These are phyloP conservation scores for Tetramorium simillimum DNA, from an alignment of 1,140 invertebrate species.

Conservation along the genomic window DNA sequence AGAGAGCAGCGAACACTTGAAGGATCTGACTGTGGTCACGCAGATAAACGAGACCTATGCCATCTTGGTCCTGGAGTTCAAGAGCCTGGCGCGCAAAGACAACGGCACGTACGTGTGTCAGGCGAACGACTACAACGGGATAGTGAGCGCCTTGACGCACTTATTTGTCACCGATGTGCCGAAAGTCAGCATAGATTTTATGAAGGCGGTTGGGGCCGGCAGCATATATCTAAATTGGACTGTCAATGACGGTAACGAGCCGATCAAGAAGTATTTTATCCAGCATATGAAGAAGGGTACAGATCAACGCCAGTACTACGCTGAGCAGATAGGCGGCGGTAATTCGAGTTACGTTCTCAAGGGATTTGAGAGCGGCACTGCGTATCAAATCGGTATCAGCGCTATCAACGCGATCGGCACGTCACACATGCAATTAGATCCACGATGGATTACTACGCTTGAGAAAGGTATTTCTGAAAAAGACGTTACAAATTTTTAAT, in stretches of 20 bases:
- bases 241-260: conserved; percentile 90
- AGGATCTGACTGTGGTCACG: conserved; percentile 78
- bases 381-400: conserved; percentile 87
- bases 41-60: conserved; percentile 86
- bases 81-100: conserved; percentile 87
- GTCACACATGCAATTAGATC: conserved; percentile 84
- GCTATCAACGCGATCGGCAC: conserved; percentile 86
- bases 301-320: conserved; percentile 85
- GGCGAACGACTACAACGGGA: conserved; percentile 78
- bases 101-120: conserved; percentile 89
- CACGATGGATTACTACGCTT: conserved; percentile 87
- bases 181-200: conserved; percentile 89
- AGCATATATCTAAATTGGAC: conserved; percentile 94
- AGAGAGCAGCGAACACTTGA: conserved; percentile 82
- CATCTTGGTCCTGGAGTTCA: conserved; percentile 86
- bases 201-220: conserved; percentile 90
- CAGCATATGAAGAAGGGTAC: conserved; percentile 87
- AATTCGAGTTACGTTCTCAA: conserved; percentile 88
- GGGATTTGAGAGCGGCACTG: conserved; percentile 87
- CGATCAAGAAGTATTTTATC: conserved; percentile 88
- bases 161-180: conserved; percentile 90
- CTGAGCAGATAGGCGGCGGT: conserved; percentile 85
- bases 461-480: conserved; percentile 82
- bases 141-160: conserved; percentile 81
- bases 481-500: background rate